phyloP scores from a whole-genome alignment of 2,113 vertebrate genomes.

The Phalacrocorax carbo region DNA sequence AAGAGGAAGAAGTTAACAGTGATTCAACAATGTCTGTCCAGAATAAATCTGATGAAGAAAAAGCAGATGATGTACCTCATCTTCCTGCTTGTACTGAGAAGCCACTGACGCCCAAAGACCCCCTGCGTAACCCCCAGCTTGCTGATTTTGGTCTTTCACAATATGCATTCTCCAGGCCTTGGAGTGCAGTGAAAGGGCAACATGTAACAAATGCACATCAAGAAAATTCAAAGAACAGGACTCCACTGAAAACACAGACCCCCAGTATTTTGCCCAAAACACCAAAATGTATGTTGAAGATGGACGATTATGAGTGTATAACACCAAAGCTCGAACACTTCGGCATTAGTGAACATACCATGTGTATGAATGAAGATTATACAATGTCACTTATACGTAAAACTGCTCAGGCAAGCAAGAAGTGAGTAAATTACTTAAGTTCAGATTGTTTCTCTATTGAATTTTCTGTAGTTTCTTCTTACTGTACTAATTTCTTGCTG shows the following conservation, averaged over 20 bases:
- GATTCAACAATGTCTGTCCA: neutral
- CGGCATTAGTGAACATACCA: conserved; percentile 82
- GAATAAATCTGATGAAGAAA: conserved; percentile 15
- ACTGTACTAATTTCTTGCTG: neutral
- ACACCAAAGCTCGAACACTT: conserved; percentile 86
- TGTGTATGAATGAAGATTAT: conserved; percentile 89
- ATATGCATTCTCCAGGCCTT: conserved; percentile 70
- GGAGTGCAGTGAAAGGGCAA: neutral
- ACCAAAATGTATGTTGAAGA: conserved; percentile 79
- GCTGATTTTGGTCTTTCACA: conserved; percentile 90
- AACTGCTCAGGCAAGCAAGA: conserved; percentile 42
- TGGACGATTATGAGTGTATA: conserved; percentile 78
- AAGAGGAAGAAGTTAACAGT: neutral
- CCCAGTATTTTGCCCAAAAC: conserved; percentile 69
- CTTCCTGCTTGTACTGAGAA: neutral
- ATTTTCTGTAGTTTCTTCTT: neutral
- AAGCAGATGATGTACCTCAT: neutral
- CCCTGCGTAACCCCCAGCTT: conserved; percentile 77
- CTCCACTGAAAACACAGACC: neutral
- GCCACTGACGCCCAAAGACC: neutral
- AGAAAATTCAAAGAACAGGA: neutral
- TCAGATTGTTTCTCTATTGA: neutral
- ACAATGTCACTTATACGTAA: conserved; percentile 83
- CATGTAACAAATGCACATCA: rapidly evolving
- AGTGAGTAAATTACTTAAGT: conserved; percentile 48